Conservation (phyloP, 2,888 invertebrate genomes). For the Lottia gigantea region DNA sequence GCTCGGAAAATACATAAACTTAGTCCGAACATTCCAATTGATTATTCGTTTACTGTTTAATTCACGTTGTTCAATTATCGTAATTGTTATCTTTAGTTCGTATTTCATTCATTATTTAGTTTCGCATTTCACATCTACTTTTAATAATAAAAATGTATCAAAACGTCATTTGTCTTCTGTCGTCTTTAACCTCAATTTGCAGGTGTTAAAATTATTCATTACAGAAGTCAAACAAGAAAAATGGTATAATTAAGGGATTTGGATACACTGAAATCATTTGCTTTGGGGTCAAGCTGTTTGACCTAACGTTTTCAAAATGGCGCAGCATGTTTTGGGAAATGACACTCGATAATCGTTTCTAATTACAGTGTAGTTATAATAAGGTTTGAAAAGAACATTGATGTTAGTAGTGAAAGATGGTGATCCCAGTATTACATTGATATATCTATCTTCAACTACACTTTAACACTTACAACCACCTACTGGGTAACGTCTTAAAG, state of each 20-base stretch:
- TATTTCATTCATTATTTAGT: no score
- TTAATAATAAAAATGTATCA: no score
- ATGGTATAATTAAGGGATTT: constrained; percentile 1
- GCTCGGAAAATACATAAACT: no score
- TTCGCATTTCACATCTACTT: no score
- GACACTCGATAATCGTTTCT: constrained; percentile 6
- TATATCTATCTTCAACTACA: not conserved
- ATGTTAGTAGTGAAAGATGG: not conserved
- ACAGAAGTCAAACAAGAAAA: constrained; percentile 10
- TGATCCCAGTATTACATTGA: not conserved
- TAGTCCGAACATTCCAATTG: no score
- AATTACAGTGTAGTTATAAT: constrained; percentile 8
- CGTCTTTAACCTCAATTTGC: not conserved
- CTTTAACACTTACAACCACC: no score
- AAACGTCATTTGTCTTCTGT: constrained; percentile 1
- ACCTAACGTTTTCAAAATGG: not conserved
- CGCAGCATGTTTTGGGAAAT: not conserved
- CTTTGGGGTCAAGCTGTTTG: not conserved
- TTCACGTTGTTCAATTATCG: no score
- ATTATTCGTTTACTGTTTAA: no score
- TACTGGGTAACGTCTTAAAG: no score
- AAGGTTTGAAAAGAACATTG: not conserved
- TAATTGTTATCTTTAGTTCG: no score
- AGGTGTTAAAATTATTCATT: constrained; percentile 10
- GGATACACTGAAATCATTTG: not conserved